Conservation (phyloP, 2,113 vertebrate species). For the Thunnus maccoyii region DNA sequence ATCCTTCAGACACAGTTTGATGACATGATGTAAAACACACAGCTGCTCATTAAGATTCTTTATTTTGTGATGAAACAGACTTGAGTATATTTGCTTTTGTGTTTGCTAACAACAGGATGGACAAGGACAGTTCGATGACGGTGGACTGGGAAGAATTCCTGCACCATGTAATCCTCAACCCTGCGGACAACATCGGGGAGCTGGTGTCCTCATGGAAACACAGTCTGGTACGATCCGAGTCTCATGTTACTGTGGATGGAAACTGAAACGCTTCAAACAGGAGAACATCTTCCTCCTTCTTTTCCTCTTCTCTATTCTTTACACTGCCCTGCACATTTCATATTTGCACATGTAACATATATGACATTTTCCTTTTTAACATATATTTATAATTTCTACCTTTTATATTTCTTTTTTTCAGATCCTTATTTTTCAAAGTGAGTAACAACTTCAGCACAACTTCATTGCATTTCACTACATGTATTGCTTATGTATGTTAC, state of each 20-base stretch:
- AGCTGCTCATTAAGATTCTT: neutral
- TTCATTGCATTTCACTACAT: too few relatives aligned
- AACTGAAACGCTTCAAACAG: neutral
- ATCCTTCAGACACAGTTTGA: neutral
- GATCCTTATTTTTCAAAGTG: too few relatives aligned
- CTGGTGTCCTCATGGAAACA: conserved; percentile 85
- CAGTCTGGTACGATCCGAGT: conserved; percentile 70
- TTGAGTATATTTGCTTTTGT: conserved; percentile 9
- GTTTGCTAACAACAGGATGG: conserved; percentile 76
- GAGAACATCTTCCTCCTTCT: too few relatives aligned
- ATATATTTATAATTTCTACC: too few relatives aligned
- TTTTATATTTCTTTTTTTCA: too few relatives aligned
- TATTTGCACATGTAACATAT: too few relatives aligned
- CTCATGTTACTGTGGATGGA: neutral
- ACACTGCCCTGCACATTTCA: too few relatives aligned
- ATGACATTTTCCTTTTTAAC: too few relatives aligned
- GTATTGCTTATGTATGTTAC: too few relatives aligned
- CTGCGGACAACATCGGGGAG: conserved; percentile 80
- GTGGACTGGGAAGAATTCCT: conserved; percentile 85
- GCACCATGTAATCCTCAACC: conserved; percentile 82
- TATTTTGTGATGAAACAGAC: conserved; percentile 3
- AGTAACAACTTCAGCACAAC: too few relatives aligned
- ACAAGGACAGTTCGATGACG: conserved; percentile 83
- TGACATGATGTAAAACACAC: neutral
- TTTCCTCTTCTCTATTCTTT: too few relatives aligned